A percentile compares a stretch with the other conserved stretches of the same genome.
phyloP scores from a whole-genome alignment of 2,797 vertebrate species.

The Toxotes lorentzi region DNA sequence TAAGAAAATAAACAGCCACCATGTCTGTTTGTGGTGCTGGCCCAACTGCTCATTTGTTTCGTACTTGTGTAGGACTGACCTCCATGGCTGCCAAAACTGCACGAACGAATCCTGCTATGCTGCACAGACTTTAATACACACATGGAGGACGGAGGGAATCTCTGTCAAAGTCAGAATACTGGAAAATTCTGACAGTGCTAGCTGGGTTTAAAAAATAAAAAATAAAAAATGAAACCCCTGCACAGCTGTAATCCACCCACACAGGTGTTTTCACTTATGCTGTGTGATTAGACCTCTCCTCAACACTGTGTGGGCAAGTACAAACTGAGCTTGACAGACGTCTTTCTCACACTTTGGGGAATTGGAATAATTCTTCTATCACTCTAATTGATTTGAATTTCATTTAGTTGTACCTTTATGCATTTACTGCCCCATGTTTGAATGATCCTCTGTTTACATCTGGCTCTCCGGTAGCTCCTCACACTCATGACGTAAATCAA shows the following conservation, averaged over 20 bases:
- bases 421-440: not conserved
- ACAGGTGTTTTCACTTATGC: not conserved
- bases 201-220: not conserved
- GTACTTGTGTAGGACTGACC: no score
- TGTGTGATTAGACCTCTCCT: no score
- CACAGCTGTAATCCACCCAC: not conserved
- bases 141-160: not conserved
- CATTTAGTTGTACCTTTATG: not conserved
- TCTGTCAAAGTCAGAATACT: not conserved
- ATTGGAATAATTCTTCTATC: no score
- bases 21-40: no score
- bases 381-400: not conserved
- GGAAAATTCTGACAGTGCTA: not conserved
- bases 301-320: not conserved
- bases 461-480: not conserved
- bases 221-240: not conserved
- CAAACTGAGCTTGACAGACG: not conserved
- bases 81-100: no score
- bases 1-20: no score
- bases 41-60: no score
- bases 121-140: no score
- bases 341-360: no score
- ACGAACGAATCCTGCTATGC: no score
- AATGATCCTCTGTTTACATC: slow-evolving; percentile 2
- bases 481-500: slow-evolving; percentile 25